Percentiles rank a stretch among this genome's conserved stretches.
Evolutionary conservation across 2,113 vertebrate genomes (phyloP).

Genomic region (Guaruba guarouba): DNA sequence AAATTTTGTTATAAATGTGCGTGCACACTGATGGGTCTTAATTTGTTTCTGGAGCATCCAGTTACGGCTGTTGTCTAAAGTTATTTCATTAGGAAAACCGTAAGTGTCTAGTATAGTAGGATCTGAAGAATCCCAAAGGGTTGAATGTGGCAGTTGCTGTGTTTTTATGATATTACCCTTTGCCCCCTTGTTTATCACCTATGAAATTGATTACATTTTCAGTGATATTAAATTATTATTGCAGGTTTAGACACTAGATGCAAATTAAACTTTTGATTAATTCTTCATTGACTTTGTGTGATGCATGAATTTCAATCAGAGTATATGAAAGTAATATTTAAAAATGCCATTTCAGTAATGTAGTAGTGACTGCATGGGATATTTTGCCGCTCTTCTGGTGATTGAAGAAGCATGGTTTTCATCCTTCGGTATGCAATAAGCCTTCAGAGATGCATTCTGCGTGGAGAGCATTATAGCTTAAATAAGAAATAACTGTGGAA

Average conservation of each 20-base stretch:
- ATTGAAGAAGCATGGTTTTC: neutral
- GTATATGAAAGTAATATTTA: constrained; percentile 22
- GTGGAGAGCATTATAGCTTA: neutral
- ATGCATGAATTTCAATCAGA: constrained; percentile 7
- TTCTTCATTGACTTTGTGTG: neutral
- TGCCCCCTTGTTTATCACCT: constrained; percentile 21
- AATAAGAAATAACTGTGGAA: constrained; percentile 11
- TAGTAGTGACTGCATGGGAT: neutral
- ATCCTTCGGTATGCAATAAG: neutral
- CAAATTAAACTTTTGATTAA: constrained; percentile 46
- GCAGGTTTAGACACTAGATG: neutral
- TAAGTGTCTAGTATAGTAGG: neutral
- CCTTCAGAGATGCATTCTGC: constrained; percentile 1
- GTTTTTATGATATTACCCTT: constrained; percentile 16
- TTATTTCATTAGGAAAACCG: neutral
- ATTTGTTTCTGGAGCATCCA: neutral
- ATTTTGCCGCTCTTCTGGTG: neutral
- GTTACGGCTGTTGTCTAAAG: neutral
- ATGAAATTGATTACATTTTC: constrained; percentile 34
- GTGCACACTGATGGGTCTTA: neutral
- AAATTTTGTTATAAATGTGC: neutral
- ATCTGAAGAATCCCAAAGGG: neutral
- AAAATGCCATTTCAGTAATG: constrained; percentile 4
- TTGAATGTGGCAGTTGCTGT: neutral
- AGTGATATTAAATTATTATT: neutral